Base-by-base conservation (phyloP, 2,888 invertebrate species). In the Andrena fulva region DNA sequence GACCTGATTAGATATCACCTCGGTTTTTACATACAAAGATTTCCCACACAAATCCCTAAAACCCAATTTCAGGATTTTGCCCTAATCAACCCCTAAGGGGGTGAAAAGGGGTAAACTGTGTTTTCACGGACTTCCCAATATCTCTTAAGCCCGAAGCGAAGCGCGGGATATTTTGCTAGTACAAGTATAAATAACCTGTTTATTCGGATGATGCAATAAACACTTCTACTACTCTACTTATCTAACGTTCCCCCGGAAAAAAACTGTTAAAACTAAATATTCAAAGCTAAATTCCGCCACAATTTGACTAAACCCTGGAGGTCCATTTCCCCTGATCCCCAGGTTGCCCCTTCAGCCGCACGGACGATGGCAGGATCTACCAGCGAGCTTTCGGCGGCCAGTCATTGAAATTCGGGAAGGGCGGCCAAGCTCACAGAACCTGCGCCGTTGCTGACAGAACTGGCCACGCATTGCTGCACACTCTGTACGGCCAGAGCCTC, bases 361-460 rank as follows among this genome's bases (percentile, higher is more conserved):
- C 96, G 54, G 94, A 95, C 62, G 95, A 96, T 16, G 97, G 97
- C 0, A 96, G 95, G 91, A 97, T 97, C 85, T 97, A 97, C 91
- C 97, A 97, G 91, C 93, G 97, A 63, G 96, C 96, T 0, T 97
- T 97, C 91, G 97, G 97, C 42, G 97, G 97, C 1, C 96, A 97
- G 91, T 95, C 96, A 68, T 94, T 96, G 82, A 95, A 96, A 85
- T 96, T 95, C 89, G 97, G 97, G 2, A 95, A 96, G 89, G 96
- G 96, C 59, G 96, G 96, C 31, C 95, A 95, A 90, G 96, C 96
- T 6, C 95, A 95, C 84, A 91, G 95, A 78, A 96, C 96, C 59
- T 96, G 96, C 89, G 96, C 96, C 81, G 96, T 96, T 1, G 96
- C 97, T 10, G 97, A 97, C 90, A 94, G 96, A 81, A 97, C 96